A percentile compares a stretch with the other conserved stretches of the same genome.
Evolutionary conservation across 64 coral and sea anemone species (phyloP).

Genomic region (Acropora yongei): DNA sequence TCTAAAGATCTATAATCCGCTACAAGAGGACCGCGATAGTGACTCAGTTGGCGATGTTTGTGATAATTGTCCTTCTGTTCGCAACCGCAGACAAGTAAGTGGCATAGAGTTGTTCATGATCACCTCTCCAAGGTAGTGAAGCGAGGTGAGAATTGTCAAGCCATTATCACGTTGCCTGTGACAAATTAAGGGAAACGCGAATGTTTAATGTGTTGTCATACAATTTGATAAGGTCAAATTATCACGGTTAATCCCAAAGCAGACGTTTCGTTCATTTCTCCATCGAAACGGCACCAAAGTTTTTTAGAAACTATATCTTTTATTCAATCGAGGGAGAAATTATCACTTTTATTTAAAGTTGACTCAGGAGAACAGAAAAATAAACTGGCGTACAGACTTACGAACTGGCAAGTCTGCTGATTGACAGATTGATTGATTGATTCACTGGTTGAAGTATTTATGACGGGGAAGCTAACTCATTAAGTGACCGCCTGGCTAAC

Average conservation of each 20-base stretch:
- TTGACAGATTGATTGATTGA: not conserved
- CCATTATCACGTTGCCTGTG: not conserved
- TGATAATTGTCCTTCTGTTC: conserved; percentile 78
- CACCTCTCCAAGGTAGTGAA: too few relatives aligned
- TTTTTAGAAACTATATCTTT: too few relatives aligned
- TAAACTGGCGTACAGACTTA: too few relatives aligned
- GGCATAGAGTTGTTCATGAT: not conserved
- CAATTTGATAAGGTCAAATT: too few relatives aligned
- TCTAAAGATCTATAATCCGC: conserved; percentile 50
- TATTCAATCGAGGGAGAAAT: too few relatives aligned
- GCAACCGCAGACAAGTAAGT: conserved; percentile 76
- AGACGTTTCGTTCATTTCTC: too few relatives aligned
- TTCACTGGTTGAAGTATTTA: not conserved
- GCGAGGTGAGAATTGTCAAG: not conserved
- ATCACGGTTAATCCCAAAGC: too few relatives aligned
- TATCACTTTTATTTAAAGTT: too few relatives aligned
- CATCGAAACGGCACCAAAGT: too few relatives aligned
- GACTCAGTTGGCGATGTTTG: conserved; percentile 84
- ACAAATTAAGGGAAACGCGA: not conserved
- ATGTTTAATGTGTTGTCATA: too few relatives aligned
- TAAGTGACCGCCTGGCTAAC: not conserved
- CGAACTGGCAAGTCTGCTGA: not conserved
- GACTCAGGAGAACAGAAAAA: too few relatives aligned
- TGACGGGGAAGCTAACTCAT: not conserved
- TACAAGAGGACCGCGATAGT: conserved; percentile 69